phyloP scores from a whole-genome alignment of 2,888 invertebrate species.

The Lampropteryx suffumata region DNA sequence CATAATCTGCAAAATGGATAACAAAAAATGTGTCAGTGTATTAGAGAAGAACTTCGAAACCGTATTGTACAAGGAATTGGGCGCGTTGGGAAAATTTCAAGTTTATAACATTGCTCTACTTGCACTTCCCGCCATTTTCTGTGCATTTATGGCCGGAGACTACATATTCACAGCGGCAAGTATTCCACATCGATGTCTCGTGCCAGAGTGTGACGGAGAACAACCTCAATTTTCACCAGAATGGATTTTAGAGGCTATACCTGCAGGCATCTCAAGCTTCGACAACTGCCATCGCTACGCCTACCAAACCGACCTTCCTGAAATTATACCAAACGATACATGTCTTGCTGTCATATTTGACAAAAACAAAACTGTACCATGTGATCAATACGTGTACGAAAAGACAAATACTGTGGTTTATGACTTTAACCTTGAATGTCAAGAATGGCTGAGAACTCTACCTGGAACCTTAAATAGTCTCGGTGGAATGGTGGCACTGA shows the following conservation, averaged over 20 bases:
- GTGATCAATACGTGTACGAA: conserved; percentile 63
- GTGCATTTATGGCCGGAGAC: conserved; percentile 68
- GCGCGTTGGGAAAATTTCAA: conserved; percentile 69
- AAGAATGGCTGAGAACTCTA: conserved; percentile 87
- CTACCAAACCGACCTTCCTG: conserved; percentile 39
- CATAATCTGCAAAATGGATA: conserved; percentile 38
- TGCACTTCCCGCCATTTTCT: conserved; percentile 56
- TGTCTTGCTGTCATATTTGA: conserved; percentile 62
- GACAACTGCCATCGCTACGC: conserved; percentile 64
- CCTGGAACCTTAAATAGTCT: conserved; percentile 89
- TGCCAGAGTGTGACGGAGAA: conserved; percentile 61
- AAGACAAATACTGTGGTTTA: conserved; percentile 68
- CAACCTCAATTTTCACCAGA: conserved; percentile 55
- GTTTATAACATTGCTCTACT: conserved; percentile 55
- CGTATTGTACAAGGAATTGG: conserved; percentile 61
- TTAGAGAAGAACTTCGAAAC: conserved; percentile 55
- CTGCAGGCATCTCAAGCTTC: conserved; percentile 54
- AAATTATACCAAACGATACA: conserved; percentile 34
- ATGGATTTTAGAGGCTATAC: conserved; percentile 65
- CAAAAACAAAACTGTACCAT: conserved; percentile 50
- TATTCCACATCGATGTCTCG: conserved; percentile 60
- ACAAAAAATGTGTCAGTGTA: conserved; percentile 44
- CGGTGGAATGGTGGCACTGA: conserved; percentile 87
- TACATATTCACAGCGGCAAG: conserved; percentile 70
- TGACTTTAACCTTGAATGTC: conserved; percentile 71